Evolutionary conservation across 2,113 vertebrate species (phyloP), one percentile per base, ranked within the genome.

Genomic region (Dipodomys merriami): DNA sequence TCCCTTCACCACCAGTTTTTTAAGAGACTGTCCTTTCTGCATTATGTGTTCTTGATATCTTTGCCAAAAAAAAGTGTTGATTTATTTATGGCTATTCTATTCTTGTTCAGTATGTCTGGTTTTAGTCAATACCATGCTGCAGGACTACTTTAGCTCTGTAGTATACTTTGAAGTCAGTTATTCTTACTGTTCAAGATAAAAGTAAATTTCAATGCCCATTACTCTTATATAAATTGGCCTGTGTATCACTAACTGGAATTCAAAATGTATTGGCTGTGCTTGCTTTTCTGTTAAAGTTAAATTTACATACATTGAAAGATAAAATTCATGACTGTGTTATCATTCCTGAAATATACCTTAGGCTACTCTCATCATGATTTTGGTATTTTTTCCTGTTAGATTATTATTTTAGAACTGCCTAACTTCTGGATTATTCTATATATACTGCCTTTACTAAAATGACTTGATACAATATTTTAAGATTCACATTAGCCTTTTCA

Each of bases 171-270:
- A 57, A 35, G 30, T 49, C 22, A 35, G 68, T 85, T 35, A n/a
- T 57, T 86, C 73, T 39, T 74, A 11, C 53, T 57, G 7, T 39
- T 76, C 27, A 49, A 87, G 76, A 39, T 83, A 10, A 72, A 18
- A 88, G 20, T 86, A 62, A 82, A 23, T 77, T 87, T 71, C 64
- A 83, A 49, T 74, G 62, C 86, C 18, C 22, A 77, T 12, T 20
- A 76, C 8, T 3, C 5, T 23, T 22, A 76, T 57, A 18, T 89
- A 46, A 5, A 65, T 39, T n/a, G n/a, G 44, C 7, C 27, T 77
- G 16, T 22, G 16, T 57, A n/a, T 84, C 49, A 77, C 71, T 93
- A 77, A 60, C 62, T 82, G 35, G 57, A 69, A 90, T 77, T 92
- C 30, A 71, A 53, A 64, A 65, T 93, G 53, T 49, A 6, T 29